These are phyloP conservation scores for Urocynchramus pylzowi DNA, from an alignment of 2,113 vertebrate genomes.

Conservation along the genomic window DNA sequence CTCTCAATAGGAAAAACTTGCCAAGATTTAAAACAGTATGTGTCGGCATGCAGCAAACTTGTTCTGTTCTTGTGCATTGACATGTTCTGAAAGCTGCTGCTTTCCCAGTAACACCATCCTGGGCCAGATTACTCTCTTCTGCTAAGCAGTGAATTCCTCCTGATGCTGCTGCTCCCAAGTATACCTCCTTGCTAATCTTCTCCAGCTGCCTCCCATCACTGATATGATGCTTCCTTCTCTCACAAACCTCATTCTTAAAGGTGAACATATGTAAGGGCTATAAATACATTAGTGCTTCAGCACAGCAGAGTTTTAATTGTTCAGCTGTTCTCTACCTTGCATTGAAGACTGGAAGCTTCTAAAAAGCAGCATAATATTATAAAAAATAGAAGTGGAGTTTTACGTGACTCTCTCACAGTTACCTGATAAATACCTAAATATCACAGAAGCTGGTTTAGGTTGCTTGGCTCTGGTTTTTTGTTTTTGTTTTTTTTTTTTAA, in stretches of 20 bases:
- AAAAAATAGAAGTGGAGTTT: not conserved
- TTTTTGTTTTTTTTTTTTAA: not conserved
- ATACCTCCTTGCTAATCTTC: not conserved
- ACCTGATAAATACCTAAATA: not conserved
- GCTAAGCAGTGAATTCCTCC: not conserved
- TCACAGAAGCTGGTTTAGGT: not conserved
- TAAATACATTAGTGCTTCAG: not conserved
- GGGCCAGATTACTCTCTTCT: not conserved
- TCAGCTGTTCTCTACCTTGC: not conserved
- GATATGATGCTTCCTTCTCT: not conserved
- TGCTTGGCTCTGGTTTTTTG: not conserved
- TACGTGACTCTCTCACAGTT: not conserved
- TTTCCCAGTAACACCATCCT: not conserved
- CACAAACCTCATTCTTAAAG: not conserved
- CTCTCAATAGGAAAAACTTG: not conserved
- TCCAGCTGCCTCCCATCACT: not conserved
- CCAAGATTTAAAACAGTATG: not conserved
- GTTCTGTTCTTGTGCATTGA: not conserved
- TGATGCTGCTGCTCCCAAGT: not conserved
- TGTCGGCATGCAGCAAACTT: not conserved
- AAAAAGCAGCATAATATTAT: not conserved
- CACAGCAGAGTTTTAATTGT: not conserved
- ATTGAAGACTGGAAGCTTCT: not conserved
- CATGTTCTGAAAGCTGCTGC: not conserved
- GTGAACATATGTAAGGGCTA: not conserved